Evolutionary conservation across 2,888 invertebrate genomes (phyloP).

Genomic region (Uropetala carovei): DNA sequence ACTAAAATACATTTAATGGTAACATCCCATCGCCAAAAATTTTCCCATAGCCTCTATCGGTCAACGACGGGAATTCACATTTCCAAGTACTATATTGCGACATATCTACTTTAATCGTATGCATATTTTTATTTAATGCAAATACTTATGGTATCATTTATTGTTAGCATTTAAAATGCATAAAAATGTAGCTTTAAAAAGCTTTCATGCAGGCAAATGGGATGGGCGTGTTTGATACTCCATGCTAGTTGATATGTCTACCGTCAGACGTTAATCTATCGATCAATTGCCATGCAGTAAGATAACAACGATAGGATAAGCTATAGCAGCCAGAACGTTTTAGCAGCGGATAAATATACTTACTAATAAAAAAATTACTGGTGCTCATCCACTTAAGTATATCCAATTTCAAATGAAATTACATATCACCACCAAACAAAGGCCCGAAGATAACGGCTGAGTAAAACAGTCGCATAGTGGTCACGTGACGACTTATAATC

Average conservation of each 20-base stretch:
- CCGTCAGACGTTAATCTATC: constrained; percentile 60
- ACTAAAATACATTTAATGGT: not conserved
- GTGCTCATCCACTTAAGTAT: constrained; percentile 35
- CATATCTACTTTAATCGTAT: not conserved
- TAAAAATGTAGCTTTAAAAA: not conserved
- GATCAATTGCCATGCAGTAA: constrained; percentile 39
- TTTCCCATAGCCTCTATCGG: not conserved
- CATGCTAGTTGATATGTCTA: constrained; percentile 63
- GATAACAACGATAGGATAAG: not conserved
- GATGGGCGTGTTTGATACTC: constrained; percentile 61
- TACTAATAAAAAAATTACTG: constrained; percentile 1
- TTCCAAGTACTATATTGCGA: not conserved
- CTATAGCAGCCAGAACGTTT: not conserved
- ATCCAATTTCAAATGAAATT: constrained; percentile 7
- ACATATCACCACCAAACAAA: constrained; percentile 14
- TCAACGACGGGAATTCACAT: not conserved
- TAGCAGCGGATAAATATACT: not conserved
- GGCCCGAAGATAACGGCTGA: constrained; percentile 41
- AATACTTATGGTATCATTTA: not conserved
- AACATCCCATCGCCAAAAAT: not conserved
- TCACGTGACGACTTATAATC: constrained; percentile 32
- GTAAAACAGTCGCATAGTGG: constrained; percentile 55
- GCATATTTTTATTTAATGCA: not conserved
- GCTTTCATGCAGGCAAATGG: constrained; percentile 57
- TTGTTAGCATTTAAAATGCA: not conserved